A percentile compares a stretch with the other conserved stretches of the same genome.
These are phyloP conservation scores for Siphamia tubifer DNA, from an alignment of 2,113 vertebrate genomes.

Conservation along the genomic window DNA sequence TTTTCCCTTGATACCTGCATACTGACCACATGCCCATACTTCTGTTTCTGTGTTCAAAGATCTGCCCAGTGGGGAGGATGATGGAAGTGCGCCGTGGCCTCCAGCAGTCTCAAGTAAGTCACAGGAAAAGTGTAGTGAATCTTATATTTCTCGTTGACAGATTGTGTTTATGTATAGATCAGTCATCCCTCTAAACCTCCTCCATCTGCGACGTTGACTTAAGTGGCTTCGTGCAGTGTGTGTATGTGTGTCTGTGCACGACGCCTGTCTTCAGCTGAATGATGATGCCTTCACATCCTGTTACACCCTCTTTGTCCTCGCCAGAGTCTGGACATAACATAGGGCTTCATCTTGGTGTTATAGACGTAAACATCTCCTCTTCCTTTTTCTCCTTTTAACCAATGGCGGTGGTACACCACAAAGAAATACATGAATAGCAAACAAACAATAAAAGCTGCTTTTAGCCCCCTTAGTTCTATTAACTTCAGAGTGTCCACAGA, in stretches of 20 bases:
- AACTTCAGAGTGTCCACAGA: no score
- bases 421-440: constrained; percentile 48
- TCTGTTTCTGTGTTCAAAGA: constrained; percentile 51
- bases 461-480: constrained; percentile 2
- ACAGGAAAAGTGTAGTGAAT: background rate
- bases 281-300: constrained; percentile 62
- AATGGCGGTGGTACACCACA: constrained; percentile 44
- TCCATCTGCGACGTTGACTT: constrained; percentile 14
- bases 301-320: constrained; percentile 16
- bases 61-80: constrained; percentile 78
- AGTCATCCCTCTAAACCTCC: constrained; percentile 9
- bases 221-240: background rate
- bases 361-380: constrained; percentile 64
- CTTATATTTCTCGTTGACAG: background rate
- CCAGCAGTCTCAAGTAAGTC: constrained; percentile 60
- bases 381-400: constrained; percentile 56
- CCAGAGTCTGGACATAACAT: constrained; percentile 64
- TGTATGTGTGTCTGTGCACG: background rate
- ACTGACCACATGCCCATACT: background rate
- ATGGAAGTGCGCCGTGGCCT: constrained; percentile 75
- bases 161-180: constrained; percentile 24
- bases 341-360: constrained; percentile 49
- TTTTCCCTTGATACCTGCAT: background rate
- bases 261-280: constrained; percentile 33
- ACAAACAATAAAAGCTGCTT: constrained; percentile 46